Conservation (phyloP, 2,888 invertebrate species). For the Odontothrips loti region DNA sequence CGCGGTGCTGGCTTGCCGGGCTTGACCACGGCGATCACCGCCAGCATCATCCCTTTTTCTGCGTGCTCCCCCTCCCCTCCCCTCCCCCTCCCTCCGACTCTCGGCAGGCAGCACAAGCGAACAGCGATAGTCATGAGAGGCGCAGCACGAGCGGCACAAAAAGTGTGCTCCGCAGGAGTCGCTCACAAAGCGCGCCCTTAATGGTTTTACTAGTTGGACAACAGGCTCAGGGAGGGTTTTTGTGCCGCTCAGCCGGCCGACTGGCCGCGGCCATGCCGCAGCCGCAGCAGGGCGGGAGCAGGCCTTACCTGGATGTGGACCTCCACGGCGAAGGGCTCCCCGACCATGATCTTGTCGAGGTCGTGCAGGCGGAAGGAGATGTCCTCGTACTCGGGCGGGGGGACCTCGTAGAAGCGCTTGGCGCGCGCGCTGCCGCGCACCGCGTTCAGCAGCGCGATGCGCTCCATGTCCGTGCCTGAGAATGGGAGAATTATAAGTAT, state of each 20-base stretch:
- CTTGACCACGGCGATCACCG: background rate
- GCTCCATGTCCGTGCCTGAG: constrained; percentile 62
- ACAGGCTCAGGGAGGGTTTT: too few species aligned
- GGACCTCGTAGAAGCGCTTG: constrained; percentile 61
- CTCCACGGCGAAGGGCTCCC: constrained; percentile 61
- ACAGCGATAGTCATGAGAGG: too few species aligned
- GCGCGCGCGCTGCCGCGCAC: constrained; percentile 64
- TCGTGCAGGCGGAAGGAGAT: constrained; percentile 61
- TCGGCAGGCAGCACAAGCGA: too few species aligned
- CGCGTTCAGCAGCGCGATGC: constrained; percentile 70
- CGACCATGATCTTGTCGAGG: constrained; percentile 65
- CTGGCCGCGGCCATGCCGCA: too few species aligned
- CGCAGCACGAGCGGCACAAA: too few species aligned
- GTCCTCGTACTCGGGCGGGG: constrained; percentile 55
- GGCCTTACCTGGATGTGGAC: constrained; percentile 57
- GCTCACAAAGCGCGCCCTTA: too few species aligned
- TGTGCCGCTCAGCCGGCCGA: too few species aligned
- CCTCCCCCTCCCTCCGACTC: background rate
- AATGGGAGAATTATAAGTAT: constrained; percentile 12
- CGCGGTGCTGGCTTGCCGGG: too few species aligned
- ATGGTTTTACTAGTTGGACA: too few species aligned
- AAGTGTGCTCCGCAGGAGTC: too few species aligned
- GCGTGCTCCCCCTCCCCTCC: background rate
- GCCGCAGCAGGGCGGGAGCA: too few species aligned
- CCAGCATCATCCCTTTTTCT: background rate